Evolutionary conservation across 1,140 invertebrate species (phyloP).

Genomic region (Watersipora subatra): DNA sequence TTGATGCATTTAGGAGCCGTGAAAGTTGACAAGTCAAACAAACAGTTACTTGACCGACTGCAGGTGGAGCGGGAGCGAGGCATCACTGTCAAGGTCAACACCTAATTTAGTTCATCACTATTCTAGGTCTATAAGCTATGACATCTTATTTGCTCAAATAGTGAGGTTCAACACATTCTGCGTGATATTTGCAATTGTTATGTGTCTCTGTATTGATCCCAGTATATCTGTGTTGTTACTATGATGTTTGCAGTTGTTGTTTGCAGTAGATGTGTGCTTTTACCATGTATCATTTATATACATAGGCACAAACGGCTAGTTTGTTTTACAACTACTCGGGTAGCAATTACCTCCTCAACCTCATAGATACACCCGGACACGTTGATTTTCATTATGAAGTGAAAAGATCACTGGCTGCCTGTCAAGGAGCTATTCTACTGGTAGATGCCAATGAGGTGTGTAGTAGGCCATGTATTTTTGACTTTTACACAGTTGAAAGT

Average conservation of each 20-base stretch:
- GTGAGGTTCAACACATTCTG: too few relatives aligned
- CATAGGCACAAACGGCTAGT: constrained; percentile 81
- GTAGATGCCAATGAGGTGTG: constrained; percentile 82
- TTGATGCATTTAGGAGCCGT: too few relatives aligned
- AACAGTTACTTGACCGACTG: constrained; percentile 74
- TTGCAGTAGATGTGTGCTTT: too few relatives aligned
- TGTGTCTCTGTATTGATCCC: too few relatives aligned
- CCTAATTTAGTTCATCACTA: too few relatives aligned
- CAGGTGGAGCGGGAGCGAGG: constrained; percentile 81
- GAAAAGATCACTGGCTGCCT: constrained; percentile 64
- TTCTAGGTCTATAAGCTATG: too few relatives aligned
- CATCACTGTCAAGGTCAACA: constrained; percentile 89
- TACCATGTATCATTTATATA: too few relatives aligned
- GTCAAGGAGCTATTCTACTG: constrained; percentile 83
- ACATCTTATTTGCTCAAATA: too few relatives aligned
- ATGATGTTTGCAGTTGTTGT: too few relatives aligned
- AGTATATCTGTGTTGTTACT: too few relatives aligned
- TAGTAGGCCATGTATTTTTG: neutral
- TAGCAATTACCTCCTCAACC: constrained; percentile 69
- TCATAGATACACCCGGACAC: constrained; percentile 97
- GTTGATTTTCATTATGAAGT: constrained; percentile 97
- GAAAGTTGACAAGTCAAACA: constrained; percentile 46
- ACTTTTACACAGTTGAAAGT: neutral
- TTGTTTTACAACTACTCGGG: constrained; percentile 53
- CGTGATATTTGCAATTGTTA: too few relatives aligned